phyloP scores from a whole-genome alignment of 2,113 vertebrate genomes.

The Corynorhinus townsendii region DNA sequence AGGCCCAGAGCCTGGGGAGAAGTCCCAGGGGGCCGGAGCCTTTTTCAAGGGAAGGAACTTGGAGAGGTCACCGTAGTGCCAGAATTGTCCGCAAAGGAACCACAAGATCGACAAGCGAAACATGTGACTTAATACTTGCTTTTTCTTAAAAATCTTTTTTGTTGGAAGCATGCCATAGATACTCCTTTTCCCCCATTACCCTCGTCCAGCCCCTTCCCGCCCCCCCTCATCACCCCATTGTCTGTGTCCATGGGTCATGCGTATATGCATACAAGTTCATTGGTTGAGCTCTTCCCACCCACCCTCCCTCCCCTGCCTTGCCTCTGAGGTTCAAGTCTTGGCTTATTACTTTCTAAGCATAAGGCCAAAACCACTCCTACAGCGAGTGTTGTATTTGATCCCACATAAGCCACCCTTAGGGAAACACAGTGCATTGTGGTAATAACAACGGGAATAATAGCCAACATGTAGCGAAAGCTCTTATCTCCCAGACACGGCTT shows the following conservation, averaged over 20 bases:
- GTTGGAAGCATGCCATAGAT: no score
- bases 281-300: no score
- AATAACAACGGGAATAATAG: not conserved
- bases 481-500: not conserved
- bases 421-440: not conserved
- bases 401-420: accelerated
- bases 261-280: no score
- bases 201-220: no score
- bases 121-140: not conserved
- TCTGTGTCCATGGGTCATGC: no score
- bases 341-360: not conserved
- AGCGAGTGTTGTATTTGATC: accelerated
- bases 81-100: not conserved
- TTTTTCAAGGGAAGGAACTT: not conserved
- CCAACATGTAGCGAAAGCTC: not conserved
- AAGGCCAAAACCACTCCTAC: not conserved
- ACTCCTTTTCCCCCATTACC: no score
- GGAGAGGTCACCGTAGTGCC: not conserved
- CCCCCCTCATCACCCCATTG: no score
- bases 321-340: no score
- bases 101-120: not conserved
- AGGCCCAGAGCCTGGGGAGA: not conserved
- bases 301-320: no score
- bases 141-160: no score
- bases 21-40: not conserved